phyloP scores from a whole-genome alignment of 2,113 vertebrate species.

The Mustelus asterias region DNA sequence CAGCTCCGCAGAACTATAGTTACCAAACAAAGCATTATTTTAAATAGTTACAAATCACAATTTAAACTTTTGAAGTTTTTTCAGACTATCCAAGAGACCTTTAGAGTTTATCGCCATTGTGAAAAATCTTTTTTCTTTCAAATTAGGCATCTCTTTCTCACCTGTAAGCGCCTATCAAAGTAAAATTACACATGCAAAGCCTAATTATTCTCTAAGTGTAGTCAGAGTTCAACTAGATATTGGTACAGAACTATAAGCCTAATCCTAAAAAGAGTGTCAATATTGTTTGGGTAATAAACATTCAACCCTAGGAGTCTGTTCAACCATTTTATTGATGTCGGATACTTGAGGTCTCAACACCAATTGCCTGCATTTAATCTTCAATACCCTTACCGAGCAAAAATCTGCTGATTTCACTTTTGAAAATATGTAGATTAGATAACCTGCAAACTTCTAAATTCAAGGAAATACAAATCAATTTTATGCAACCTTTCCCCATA shows the following conservation, averaged over 20 bases:
- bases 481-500: background rate
- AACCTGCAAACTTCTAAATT: background rate
- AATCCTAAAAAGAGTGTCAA: background rate
- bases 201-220: background rate
- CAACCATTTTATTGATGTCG: background rate
- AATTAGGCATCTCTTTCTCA: background rate
- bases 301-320: background rate
- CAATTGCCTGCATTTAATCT: background rate
- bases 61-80: too few relatives aligned
- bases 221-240: background rate
- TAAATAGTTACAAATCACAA: background rate
- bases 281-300: background rate
- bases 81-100: background rate
- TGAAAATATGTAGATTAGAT: background rate
- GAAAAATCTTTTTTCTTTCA: background rate
- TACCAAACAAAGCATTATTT: background rate
- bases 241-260: background rate
- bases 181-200: background rate
- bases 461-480: background rate
- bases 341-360: background rate
- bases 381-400: background rate
- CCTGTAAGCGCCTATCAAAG: background rate
- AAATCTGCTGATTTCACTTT: background rate
- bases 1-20: background rate
- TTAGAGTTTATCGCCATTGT: background rate